Conservation (phyloP, 1,140 invertebrate species). For the Gonatopus flavifemur region DNA sequence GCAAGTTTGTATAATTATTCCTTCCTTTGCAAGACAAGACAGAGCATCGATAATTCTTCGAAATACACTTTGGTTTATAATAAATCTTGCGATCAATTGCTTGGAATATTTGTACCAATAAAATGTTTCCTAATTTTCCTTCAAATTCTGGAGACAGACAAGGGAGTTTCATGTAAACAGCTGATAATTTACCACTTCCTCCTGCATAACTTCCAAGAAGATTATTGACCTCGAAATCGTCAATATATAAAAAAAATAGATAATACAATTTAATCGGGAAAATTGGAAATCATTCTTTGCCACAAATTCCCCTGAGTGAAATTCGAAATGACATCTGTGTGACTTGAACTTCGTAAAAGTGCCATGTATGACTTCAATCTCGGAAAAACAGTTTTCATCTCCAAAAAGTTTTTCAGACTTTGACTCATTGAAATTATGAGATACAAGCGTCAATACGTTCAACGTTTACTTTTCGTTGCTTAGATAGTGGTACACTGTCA, state of each 20-base stretch:
- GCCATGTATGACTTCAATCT: no score
- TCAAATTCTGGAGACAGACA: not conserved
- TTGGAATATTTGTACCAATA: not conserved
- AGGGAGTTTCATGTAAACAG: not conserved
- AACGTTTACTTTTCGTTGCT: no score
- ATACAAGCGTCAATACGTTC: no score
- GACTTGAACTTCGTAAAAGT: no score
- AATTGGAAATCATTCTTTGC: no score
- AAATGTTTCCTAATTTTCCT: not conserved
- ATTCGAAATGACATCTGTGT: no score
- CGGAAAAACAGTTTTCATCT: no score
- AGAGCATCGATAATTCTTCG: not conserved
- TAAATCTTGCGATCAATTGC: not conserved
- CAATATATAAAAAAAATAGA: not conserved
- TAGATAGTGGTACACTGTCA: no score
- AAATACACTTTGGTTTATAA: not conserved
- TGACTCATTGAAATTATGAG: no score
- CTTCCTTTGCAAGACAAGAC: not conserved
- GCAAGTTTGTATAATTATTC: not conserved
- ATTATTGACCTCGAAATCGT: not conserved
- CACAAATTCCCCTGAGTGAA: no score
- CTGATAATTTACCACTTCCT: not conserved
- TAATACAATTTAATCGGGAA: not conserved
- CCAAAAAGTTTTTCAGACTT: no score
- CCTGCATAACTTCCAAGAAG: not conserved